Percentiles rank a stretch among this genome's conserved stretches.
Evolutionary conservation across 2,888 invertebrate genomes (phyloP).

Genomic region (Oscheius myriophilus): DNA sequence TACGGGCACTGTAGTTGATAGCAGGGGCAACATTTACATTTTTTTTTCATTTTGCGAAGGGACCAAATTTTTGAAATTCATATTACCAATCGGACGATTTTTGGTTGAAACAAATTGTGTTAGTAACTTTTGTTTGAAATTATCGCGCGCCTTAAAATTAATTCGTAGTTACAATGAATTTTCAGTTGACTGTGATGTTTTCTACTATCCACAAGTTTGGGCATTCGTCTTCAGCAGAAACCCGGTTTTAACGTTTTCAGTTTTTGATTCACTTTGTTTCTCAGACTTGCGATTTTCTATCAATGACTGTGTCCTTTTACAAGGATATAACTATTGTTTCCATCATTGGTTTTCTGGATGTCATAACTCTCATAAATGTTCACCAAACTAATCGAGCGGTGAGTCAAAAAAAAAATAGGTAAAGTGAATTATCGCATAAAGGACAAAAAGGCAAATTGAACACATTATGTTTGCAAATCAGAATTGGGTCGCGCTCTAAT

Average conservation of each 20-base stretch:
- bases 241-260: background rate
- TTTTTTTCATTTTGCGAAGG: no score
- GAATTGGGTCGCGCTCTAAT: no score
- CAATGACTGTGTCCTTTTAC: slow-evolving; percentile 6
- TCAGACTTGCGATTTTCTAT: slow-evolving; percentile 2
- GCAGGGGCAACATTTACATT: no score
- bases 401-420: background rate
- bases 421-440: background rate
- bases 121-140: no score
- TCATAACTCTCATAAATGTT: slow-evolving; percentile 15
- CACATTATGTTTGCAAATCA: no score
- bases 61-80: no score
- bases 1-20: no score
- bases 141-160: no score
- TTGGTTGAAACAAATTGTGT: no score
- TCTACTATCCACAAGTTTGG: background rate
- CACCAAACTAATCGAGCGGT: background rate
- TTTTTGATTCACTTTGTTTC: no score
- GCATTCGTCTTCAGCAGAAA: slow-evolving; percentile 2
- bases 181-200: slow-evolving; percentile 20
- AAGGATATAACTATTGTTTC: slow-evolving; percentile 17
- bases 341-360: slow-evolving; percentile 14
- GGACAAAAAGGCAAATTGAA: background rate
- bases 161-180: no score
- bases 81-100: no score